Evolutionary conservation across 35 echinoderm and acorn worm genomes (phyloP).

Genomic region (Patiria miniata): DNA sequence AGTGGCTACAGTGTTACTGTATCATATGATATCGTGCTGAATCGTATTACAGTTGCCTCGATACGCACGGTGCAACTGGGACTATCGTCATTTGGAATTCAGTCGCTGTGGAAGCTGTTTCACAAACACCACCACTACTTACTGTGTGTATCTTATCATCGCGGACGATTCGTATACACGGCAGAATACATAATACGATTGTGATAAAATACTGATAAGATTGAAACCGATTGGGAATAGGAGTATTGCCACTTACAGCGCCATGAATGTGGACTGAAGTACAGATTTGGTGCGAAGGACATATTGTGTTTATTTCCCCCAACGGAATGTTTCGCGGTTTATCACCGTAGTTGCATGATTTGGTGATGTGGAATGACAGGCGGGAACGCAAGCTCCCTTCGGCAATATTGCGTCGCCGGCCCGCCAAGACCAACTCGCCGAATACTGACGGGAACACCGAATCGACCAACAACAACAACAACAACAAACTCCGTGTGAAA

Average conservation of each 20-base stretch:
- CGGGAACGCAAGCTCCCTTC: slow-evolving; percentile 21
- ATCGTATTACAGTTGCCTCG: no score
- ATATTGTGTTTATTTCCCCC: not conserved
- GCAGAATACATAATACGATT: not conserved
- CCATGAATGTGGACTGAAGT: not conserved
- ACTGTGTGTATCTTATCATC: no score
- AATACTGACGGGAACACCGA: not conserved
- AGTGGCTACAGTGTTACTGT: no score
- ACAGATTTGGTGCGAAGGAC: not conserved
- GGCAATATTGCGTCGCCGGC: not conserved
- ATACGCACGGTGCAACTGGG: no score
- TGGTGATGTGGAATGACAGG: slow-evolving; percentile 20
- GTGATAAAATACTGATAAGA: not conserved
- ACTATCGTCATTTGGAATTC: no score
- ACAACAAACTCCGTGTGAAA: not conserved
- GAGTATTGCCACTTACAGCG: not conserved
- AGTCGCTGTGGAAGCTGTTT: no score
- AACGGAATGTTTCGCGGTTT: no score
- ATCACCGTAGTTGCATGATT: not conserved
- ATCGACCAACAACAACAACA: not conserved
- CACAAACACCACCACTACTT: no score
- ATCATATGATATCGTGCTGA: no score
- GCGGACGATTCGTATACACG: not conserved
- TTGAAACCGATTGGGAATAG: not conserved
- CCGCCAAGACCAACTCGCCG: not conserved